Percentiles rank a stretch among this genome's conserved stretches.
Evolutionary conservation across 2,888 invertebrate genomes (phyloP).

Genomic region (Tiphia femorata): DNA sequence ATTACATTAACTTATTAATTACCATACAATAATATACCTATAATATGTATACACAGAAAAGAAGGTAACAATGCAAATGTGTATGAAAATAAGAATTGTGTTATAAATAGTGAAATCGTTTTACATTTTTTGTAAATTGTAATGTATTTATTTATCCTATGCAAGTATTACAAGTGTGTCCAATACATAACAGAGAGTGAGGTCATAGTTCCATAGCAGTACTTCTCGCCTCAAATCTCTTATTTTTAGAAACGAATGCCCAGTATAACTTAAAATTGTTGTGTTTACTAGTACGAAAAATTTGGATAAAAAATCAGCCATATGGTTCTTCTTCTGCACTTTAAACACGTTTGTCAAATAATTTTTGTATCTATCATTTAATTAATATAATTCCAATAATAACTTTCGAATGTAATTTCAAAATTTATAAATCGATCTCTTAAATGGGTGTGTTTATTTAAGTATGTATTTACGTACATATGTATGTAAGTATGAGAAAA

Average conservation of each 20-base stretch:
- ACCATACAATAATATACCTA: too few species aligned
- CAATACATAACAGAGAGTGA: slow-evolving; percentile 21
- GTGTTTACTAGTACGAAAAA: too few species aligned
- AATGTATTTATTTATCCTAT: slow-evolving; percentile 29
- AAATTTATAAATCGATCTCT: slow-evolving; percentile 7
- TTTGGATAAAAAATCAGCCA: too few species aligned
- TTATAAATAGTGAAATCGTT: not conserved
- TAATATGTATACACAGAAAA: too few species aligned
- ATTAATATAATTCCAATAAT: slow-evolving; percentile 11
- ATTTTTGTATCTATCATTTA: slow-evolving; percentile 18
- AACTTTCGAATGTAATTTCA: slow-evolving; percentile 20
- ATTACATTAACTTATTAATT: too few species aligned
- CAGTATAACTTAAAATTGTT: slow-evolving; percentile 9
- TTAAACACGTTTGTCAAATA: too few species aligned
- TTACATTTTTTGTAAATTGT: slow-evolving; percentile 21
- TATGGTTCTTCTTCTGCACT: too few species aligned
- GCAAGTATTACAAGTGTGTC: slow-evolving; percentile 29
- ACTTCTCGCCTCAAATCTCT: slow-evolving; percentile 19
- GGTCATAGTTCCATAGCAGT: slow-evolving; percentile 17
- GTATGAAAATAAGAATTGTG: not conserved
- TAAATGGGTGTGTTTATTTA: slow-evolving; percentile 6
- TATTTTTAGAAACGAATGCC: slow-evolving; percentile 9
- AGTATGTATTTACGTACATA: slow-evolving; percentile 24
- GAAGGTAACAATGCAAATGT: too few species aligned
- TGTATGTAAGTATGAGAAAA: slow-evolving; percentile 23